Base-by-base conservation (phyloP, 2,797 vertebrate genomes). In the Orestias chungarensis region DNA sequence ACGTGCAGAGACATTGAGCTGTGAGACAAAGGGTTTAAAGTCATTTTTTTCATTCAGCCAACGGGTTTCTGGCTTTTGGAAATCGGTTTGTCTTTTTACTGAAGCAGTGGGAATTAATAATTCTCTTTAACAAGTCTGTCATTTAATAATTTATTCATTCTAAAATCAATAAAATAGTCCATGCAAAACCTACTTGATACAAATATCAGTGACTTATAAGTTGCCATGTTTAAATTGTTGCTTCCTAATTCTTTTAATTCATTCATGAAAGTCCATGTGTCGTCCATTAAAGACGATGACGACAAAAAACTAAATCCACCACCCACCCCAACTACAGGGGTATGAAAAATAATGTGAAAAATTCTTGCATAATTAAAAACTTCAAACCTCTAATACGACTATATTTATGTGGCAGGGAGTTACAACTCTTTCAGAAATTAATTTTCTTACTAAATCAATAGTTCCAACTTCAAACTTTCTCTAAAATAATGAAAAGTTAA, bases 1-100 rank as follows among this genome's bases (percentile, higher is more conserved):
- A 52, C 73, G 71, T 73, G 78, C 18, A 7, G 66, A 83, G 70
- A 84, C 86, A 86, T 71, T 74, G 75, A 75, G 71, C 71, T n/a
- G 40, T 20, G 1, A 71, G 61, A 86, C 75, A 75, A 83, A 83
- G 73, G 42, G 8, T 29, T 66, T 66, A 74, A 82, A 76, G 38
- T 73, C 59, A 18, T 57, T 14, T 76, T 14, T 76, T 74, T 72
- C 52, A 72, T 76, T 71, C 74, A 42, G 59, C 64, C 68, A 38
- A 23, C 7, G 54, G n/a, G 38, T 73, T 78, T 47, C 75, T 38
- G 65, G 20, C 44, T 67, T 72, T 18, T 17, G 14, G 61, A 68
- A 81, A 71, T 33, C 8, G 5, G 0, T 15, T 15, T 3, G 2
- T 17, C 18, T 55, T 57, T 57, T 57, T 12, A 23, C 20, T 4